These are phyloP conservation scores for Semotilus atromaculatus DNA, from an alignment of 2,797 vertebrate genomes.

Conservation along the genomic window DNA sequence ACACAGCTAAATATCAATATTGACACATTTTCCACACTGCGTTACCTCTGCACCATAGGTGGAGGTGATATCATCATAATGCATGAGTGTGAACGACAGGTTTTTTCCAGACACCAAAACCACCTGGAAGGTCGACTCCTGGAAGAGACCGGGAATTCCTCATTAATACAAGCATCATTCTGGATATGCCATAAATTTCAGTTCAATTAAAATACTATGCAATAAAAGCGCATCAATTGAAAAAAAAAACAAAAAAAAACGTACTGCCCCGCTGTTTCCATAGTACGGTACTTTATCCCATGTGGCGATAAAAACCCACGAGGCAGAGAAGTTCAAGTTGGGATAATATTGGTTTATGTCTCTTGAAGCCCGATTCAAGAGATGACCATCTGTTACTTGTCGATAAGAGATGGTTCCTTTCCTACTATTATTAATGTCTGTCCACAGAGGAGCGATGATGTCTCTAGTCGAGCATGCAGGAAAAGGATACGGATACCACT, in stretches of 20 bases:
- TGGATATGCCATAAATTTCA: not conserved
- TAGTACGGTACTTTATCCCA: constrained; percentile 27
- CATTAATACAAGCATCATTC: not conserved
- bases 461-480: not conserved
- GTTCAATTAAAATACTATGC: not conserved
- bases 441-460: constrained; percentile 46
- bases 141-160: too few species aligned
- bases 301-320: constrained; percentile 25
- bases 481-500: not conserved
- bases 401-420: constrained; percentile 21
- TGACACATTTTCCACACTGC: not conserved
- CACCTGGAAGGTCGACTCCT: constrained; percentile 38
- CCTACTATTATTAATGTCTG: not conserved
- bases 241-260: not conserved
- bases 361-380: not conserved
- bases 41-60: not conserved
- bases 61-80: not conserved
- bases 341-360: constrained; percentile 27
- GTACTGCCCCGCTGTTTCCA: not conserved
- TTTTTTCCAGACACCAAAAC: constrained; percentile 12
- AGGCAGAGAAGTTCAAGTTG: not conserved
- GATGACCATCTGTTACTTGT: not conserved
- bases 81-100: not conserved
- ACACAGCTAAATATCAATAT: not conserved
- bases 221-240: not conserved